Percentiles rank a stretch among this genome's conserved stretches.
Conservation (phyloP, 2,113 vertebrate species). For the Nanorana parkeri region DNA sequence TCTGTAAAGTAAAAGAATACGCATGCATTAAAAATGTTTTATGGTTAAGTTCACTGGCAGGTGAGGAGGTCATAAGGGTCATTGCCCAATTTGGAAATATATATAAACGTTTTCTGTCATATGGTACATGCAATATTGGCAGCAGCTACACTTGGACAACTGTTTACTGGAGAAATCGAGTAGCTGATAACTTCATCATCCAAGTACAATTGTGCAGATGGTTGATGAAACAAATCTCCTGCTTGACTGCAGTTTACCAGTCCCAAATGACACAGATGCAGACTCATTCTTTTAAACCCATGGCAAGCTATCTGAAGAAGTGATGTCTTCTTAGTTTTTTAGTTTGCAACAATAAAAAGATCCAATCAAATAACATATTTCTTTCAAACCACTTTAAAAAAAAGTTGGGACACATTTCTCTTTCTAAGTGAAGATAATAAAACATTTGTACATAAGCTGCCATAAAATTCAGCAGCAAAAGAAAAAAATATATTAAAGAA, state of each 20-base stretch:
- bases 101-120: neutral
- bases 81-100: neutral
- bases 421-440: conserved; percentile 14
- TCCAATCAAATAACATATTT: neutral
- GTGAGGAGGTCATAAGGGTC: neutral
- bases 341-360: neutral
- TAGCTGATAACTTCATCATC: neutral
- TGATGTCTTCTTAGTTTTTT: neutral
- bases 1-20: no score
- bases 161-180: fast-evolving
- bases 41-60: neutral
- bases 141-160: neutral
- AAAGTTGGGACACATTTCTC: neutral
- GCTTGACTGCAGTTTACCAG: conserved; percentile 10
- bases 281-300: neutral
- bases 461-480: conserved; percentile 25
- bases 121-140: neutral
- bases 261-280: conserved; percentile 1
- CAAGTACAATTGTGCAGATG: neutral
- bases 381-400: neutral
- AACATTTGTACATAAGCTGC: conserved; percentile 54
- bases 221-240: conserved; percentile 7
- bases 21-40: no score
- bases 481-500: neutral
- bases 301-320: neutral